Percentiles rank a stretch among this genome's conserved stretches.
These are phyloP conservation scores for Astreopora myriophthalma DNA, from an alignment of 64 coral and sea anemone genomes.

Conservation along the genomic window DNA sequence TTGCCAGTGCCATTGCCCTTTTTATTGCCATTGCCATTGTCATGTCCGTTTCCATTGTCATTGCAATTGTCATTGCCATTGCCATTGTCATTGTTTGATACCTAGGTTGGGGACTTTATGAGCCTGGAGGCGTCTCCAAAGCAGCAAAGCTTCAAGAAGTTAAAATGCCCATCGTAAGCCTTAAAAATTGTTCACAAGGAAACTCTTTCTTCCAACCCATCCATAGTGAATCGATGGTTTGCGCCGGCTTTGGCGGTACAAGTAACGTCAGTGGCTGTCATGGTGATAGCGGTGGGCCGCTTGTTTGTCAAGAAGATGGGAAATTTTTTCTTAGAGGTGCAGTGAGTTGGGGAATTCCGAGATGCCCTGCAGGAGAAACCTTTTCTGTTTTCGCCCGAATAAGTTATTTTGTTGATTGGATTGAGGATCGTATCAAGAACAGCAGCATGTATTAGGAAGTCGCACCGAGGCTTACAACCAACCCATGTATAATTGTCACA, in stretches of 20 bases:
- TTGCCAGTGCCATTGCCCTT: too few relatives aligned
- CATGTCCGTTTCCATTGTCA: too few relatives aligned
- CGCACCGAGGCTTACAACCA: too few relatives aligned
- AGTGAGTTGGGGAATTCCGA: slow-evolving; percentile 73
- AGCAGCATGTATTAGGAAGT: slow-evolving; percentile 32
- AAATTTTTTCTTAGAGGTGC: slow-evolving; percentile 67
- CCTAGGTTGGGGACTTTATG: slow-evolving; percentile 14
- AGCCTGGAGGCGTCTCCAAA: not conserved
- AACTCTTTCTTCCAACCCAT: slow-evolving; percentile 81
- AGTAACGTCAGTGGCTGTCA: slow-evolving; percentile 72
- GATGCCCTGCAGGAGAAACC: slow-evolving; percentile 33
- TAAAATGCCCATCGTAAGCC: slow-evolving; percentile 56
- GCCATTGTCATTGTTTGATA: too few relatives aligned
- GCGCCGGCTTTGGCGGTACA: slow-evolving; percentile 66
- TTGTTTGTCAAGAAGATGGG: slow-evolving; percentile 53
- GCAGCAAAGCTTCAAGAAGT: slow-evolving; percentile 60
- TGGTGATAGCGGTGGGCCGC: slow-evolving; percentile 86
- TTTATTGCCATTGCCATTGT: too few relatives aligned
- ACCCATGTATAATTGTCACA: too few relatives aligned
- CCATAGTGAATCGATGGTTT: slow-evolving; percentile 72
- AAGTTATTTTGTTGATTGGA: slow-evolving; percentile 71
- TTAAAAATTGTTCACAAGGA: slow-evolving; percentile 52
- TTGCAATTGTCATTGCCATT: too few relatives aligned
- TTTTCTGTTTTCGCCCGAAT: slow-evolving; percentile 67
- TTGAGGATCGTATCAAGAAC: slow-evolving; percentile 39